Evolutionary conservation across 2,113 vertebrate genomes (phyloP).

Genomic region (Phaetusa simplex): DNA sequence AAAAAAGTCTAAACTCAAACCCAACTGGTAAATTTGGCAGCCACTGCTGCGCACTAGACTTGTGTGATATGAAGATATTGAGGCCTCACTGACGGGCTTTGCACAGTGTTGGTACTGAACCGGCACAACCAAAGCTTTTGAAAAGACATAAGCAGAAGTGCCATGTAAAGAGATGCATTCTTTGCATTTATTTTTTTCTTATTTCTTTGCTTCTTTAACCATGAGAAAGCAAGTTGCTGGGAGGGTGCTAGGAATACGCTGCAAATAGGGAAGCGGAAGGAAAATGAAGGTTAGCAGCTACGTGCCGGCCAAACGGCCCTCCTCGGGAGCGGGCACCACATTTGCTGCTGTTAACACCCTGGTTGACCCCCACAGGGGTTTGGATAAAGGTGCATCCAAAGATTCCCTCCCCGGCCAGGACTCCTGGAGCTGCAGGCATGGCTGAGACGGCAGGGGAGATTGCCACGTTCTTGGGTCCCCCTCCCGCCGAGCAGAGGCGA

Average conservation of each 20-base stretch:
- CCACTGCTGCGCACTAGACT: accelerated
- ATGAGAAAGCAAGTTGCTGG: not conserved
- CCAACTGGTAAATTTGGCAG: not conserved
- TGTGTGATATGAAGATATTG: not conserved
- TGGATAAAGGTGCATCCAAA: not conserved
- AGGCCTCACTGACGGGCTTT: not conserved
- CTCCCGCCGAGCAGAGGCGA: not conserved
- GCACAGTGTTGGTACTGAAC: not conserved
- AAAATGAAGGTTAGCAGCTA: not conserved
- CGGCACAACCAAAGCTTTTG: not conserved
- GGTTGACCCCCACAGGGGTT: not conserved
- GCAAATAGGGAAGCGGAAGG: not conserved
- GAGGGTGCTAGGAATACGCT: not conserved
- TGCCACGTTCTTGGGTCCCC: not conserved
- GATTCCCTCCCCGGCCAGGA: not conserved
- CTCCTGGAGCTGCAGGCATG: not conserved
- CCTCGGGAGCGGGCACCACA: not conserved
- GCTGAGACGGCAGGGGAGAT: not conserved
- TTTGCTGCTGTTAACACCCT: not conserved
- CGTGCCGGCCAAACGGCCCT: not conserved
- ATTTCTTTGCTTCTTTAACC: not conserved
- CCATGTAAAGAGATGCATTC: not conserved
- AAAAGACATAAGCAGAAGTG: not conserved
- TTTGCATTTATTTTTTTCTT: not conserved
- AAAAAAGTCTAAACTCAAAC: not conserved